phyloP scores from a whole-genome alignment of 2,113 vertebrate genomes.

The Crypturellus undulatus region DNA sequence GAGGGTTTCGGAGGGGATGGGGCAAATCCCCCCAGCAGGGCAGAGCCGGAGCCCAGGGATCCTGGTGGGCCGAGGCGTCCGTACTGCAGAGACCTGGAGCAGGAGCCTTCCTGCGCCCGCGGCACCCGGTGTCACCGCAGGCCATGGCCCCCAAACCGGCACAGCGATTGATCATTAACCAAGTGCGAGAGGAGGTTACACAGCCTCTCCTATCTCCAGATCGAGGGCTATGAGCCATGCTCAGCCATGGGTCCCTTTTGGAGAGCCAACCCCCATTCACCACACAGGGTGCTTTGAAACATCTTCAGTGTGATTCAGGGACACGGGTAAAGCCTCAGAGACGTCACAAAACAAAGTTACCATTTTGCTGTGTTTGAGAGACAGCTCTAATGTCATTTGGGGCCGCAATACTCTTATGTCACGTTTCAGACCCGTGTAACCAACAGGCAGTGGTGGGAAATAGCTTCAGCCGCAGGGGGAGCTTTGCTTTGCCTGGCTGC shows the following conservation, averaged over 20 bases:
- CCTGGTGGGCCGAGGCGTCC: too few relatives aligned
- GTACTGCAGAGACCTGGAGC: not conserved
- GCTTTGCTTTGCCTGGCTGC: not conserved
- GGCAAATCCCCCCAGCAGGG: not conserved
- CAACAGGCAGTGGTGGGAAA: rapidly evolving
- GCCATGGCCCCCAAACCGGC: rapidly evolving
- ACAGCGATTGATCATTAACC: not conserved
- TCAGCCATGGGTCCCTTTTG: not conserved
- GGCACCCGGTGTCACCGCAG: rapidly evolving
- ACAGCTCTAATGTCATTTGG: not conserved
- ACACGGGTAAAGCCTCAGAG: not conserved
- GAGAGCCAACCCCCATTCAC: rapidly evolving
- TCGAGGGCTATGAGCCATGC: rapidly evolving
- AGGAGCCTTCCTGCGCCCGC: not conserved
- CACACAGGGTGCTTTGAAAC: not conserved
- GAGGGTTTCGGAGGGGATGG: not conserved
- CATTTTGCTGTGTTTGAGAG: too few relatives aligned
- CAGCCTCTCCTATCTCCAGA: not conserved
- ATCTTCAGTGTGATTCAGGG: too few relatives aligned
- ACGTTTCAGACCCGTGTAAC: not conserved
- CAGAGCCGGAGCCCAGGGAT: not conserved
- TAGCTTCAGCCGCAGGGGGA: rapidly evolving
- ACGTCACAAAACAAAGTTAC: not conserved
- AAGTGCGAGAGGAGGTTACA: not conserved
- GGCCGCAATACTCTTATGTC: not conserved